A percentile compares a stretch with the other conserved stretches of the same genome.
Conservation (phyloP, 2,113 vertebrate species). For the Turnix velox region DNA sequence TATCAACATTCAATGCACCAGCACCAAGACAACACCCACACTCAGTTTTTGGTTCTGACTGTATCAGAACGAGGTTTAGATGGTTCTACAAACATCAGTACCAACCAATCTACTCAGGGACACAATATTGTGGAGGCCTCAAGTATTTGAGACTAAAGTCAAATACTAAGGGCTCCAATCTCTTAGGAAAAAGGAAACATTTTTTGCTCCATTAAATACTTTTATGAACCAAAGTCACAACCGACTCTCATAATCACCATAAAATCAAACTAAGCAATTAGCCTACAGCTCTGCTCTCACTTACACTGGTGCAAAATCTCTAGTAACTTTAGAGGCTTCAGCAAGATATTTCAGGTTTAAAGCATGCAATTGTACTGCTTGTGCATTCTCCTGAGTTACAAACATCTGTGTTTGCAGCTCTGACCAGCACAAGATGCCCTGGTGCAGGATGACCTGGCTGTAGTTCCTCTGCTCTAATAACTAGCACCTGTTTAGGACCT, state of each 20-base stretch:
- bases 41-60: background rate
- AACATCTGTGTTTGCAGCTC: background rate
- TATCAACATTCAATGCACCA: background rate
- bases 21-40: background rate
- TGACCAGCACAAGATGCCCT: background rate
- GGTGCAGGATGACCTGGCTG: background rate
- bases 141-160: background rate
- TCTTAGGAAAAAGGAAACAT: background rate
- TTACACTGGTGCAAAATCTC: background rate
- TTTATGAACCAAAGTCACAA: background rate
- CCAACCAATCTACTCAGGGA: background rate
- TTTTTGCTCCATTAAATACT: background rate
- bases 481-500: background rate
- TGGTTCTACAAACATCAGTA: background rate
- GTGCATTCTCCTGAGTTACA: background rate
- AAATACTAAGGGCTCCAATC: background rate
- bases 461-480: background rate
- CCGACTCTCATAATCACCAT: background rate
- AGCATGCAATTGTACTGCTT: background rate
- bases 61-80: background rate
- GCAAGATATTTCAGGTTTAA: background rate
- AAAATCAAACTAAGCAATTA: background rate
- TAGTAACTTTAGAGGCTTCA: background rate
- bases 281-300: background rate
- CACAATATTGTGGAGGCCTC: background rate